Evolutionary conservation across 2,888 invertebrate genomes (phyloP), one percentile per base, ranked within the genome.

Genomic region (Bursaphelenchus okinawaensis): DNA sequence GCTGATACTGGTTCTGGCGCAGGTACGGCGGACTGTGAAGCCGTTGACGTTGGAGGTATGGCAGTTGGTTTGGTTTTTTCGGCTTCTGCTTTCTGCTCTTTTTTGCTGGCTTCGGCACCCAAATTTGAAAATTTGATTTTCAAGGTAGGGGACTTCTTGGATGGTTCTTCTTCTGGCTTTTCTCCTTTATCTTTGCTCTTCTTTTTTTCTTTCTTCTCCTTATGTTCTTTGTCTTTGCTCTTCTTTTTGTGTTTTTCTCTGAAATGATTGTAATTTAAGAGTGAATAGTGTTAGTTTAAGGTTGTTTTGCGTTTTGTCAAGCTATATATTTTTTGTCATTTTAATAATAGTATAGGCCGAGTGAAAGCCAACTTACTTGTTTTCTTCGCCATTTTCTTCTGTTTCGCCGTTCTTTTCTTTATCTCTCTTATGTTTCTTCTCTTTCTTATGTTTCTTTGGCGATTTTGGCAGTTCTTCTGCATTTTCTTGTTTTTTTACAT

Each of bases 391-490:
- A 26, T 54, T 23, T 3, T 54, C 54, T 54, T 54, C 54, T 19
- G 16, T 19, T 26, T 54, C 54, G 1, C 4, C 23, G n/a, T 8
- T 23, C 54, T 27, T 23, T 19, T 22, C 56, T 29, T 55, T 65
- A 52, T 56, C 52, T 24, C 55, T 63, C 58, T 52, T 60, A 23
- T 63, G 60, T 61, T 52, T 63, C 55, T 51, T 57, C 29, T 57
- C 57, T 19, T 20, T 50, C 55, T 56, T 52, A 24, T 54, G 40
- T 54, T 51, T 65, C 50, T 52, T 65, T 40, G 57, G 63, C 19
- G 52, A 40, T n/a, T 40, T 40, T 6, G 40, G 40, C 6, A 40
- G 2, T 40, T 6, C 40, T n/a, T n/a, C 40, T 12, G 1, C n/a
- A 12, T 40, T 40, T 52, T 23, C 20, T 52, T 52, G 1, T 19